These are phyloP conservation scores for Ptilonorhynchus violaceus DNA, from an alignment of 2,113 vertebrate species.

Conservation along the genomic window DNA sequence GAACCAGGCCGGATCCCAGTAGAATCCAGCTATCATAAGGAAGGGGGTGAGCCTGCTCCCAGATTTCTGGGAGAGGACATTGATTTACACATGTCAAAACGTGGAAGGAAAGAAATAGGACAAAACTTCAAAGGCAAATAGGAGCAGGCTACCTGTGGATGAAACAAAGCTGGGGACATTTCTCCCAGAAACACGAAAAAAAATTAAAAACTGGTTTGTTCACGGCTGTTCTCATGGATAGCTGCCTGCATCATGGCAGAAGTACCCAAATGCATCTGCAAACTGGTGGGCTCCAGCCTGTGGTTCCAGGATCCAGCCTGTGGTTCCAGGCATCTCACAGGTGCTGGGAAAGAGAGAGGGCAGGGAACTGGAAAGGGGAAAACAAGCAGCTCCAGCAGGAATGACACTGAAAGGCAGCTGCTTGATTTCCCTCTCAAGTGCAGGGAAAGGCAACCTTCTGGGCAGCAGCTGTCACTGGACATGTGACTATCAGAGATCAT, in stretches of 20 bases:
- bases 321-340: background rate
- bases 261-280: background rate
- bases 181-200: background rate
- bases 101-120: background rate
- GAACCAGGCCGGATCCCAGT: background rate
- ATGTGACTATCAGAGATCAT: background rate
- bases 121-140: background rate
- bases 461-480: conserved; percentile 53
- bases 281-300: background rate
- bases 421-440: background rate
- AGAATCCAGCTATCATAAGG: background rate
- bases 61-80: background rate
- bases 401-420: conserved; percentile 49
- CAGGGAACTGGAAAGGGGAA: background rate
- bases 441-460: background rate
- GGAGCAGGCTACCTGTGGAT: background rate
- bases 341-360: background rate
- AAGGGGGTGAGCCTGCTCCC: background rate
- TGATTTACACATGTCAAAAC: fast-evolving
- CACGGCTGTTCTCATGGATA: background rate
- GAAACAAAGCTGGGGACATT: background rate
- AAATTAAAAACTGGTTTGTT: background rate
- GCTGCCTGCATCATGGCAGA: background rate
- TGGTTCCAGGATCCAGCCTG: background rate
- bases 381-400: conserved; percentile 47